Base-by-base conservation (phyloP, 2,113 vertebrate species). In the Panthera leo region DNA sequence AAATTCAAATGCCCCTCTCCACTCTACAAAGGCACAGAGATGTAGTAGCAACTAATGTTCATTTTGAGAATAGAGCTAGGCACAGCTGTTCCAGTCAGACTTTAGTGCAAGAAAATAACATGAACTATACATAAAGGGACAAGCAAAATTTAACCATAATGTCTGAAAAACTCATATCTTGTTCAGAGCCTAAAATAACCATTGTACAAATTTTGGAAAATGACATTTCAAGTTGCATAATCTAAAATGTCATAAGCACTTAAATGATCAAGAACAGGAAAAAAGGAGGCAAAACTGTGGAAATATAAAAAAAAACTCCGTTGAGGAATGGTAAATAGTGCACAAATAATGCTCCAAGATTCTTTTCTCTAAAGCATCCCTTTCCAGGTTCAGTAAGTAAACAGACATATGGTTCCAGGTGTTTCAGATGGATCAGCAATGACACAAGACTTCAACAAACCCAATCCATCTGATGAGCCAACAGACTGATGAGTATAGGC, bases 211-310 rank as follows among this genome's bases (percentile, higher is more conserved):
- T 71, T 94, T 34, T 70, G 48, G n/a, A 94, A 95, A 97, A 70
- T 92, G 39, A 42, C 75, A 96, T 95, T 95, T 96, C 90, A 92
- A 80, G 29, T 75, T 85, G 58, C 65, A 96, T 91, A 55, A 95
- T 58, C 68, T 83, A 75, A 92, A 96, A 94, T 92, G 63, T 63
- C 48, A 92, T 39, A 90, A 96, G 48, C 19, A 92, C 90, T 97
- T 95, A 84, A 97, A 96, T 88, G 21, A 76, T 21, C 51, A 92
- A 87, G 4, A 93, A 21, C 53, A 94, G 76, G 45, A 71, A 29
- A 51, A 36, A 71, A 84, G 31, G 15, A 97, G 95, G 85, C 25
- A 71, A 34, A 89, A 76, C 48, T 51, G 4, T 80, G 19, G 42
- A 89, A 68, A 42, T 63, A 71, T 19, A 51, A 89, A 94, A 93